These are phyloP conservation scores for Etheostoma perlongum DNA, from an alignment of 2,797 vertebrate species.

Conservation along the genomic window DNA sequence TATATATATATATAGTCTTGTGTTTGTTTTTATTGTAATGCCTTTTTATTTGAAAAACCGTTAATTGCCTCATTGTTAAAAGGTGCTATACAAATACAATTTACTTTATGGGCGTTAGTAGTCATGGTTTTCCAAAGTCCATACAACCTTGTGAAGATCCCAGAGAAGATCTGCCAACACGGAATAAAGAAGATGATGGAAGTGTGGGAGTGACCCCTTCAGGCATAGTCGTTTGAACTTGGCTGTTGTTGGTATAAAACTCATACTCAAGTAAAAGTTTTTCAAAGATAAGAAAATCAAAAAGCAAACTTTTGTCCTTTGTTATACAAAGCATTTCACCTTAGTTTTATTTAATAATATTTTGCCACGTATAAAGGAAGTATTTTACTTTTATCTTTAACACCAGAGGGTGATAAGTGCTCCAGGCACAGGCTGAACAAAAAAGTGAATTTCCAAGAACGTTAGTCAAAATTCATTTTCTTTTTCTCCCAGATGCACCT, in stretches of 20 bases:
- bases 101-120: neutral
- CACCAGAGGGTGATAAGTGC: constrained; percentile 33
- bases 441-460: constrained; percentile 36
- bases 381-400: constrained; percentile 35
- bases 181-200: neutral
- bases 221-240: neutral
- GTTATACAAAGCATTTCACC: constrained; percentile 7
- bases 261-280: constrained; percentile 14
- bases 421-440: constrained; percentile 32
- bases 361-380: neutral
- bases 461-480: constrained; percentile 40
- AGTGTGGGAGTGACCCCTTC: constrained; percentile 2
- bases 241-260: neutral
- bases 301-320: constrained; percentile 23
- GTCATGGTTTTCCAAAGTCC: neutral
- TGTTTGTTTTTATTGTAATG: neutral
- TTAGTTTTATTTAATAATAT: neutral
- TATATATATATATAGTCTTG: neutral
- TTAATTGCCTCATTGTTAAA: neutral
- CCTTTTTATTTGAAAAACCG: neutral
- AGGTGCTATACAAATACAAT: neutral
- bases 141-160: neutral
- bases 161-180: constrained; percentile 2
- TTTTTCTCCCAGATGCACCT: constrained; percentile 8
- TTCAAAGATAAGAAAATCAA: neutral